These are phyloP conservation scores for Diarsia rubi DNA, from an alignment of 2,888 invertebrate genomes.

Conservation along the genomic window DNA sequence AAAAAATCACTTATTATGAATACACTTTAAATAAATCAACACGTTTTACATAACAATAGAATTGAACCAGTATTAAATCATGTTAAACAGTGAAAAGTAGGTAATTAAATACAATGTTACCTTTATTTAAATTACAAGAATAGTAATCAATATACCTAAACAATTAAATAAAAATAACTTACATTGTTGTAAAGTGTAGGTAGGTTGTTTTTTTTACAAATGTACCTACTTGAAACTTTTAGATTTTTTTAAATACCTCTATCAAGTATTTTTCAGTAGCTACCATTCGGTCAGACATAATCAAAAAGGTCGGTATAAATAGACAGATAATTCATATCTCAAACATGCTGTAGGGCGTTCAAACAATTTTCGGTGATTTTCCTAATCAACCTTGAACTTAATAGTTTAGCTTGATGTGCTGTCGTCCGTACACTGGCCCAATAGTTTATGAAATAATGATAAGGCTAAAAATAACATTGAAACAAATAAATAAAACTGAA, in stretches of 20 bases:
- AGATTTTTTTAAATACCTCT: not conserved
- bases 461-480: not conserved
- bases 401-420: too few species aligned
- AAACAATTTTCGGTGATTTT: not conserved
- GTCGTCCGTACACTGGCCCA: not conserved
- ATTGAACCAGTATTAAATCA: slow-evolving; percentile 2
- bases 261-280: not conserved
- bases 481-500: not conserved
- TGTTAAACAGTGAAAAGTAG: slow-evolving; percentile 11
- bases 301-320: not conserved
- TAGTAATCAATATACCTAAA: slow-evolving; percentile 1
- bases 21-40: not conserved
- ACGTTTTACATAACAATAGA: slow-evolving; percentile 14
- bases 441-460: not conserved
- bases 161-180: slow-evolving; percentile 2
- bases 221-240: not conserved
- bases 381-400: too few species aligned
- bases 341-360: not conserved
- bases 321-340: not conserved
- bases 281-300: not conserved
- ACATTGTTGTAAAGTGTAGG: not conserved
- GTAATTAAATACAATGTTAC: slow-evolving; percentile 16
- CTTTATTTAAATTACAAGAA: not conserved
- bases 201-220: not conserved
- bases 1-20: not conserved